A percentile compares a stretch with the other conserved stretches of the same genome.
phyloP scores from a whole-genome alignment of 2,797 vertebrate species.

The Muscicapa comitata region DNA sequence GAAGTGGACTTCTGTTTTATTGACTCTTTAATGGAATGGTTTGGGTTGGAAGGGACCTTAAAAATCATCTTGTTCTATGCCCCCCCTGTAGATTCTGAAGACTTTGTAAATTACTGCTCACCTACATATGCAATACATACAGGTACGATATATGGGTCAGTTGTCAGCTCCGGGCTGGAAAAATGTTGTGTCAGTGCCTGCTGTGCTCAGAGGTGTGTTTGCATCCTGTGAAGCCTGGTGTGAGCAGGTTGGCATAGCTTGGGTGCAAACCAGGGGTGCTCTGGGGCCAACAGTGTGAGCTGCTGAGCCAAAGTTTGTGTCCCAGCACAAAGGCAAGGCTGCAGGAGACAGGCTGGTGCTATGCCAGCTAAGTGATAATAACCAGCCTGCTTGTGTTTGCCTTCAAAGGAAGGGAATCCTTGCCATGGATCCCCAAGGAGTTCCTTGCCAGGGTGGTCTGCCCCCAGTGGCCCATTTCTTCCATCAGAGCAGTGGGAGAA shows the following conservation, averaged over 20 bases:
- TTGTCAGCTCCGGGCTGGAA: neutral
- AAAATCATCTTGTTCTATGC: neutral
- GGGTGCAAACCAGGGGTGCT: neutral
- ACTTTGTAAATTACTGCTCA: neutral
- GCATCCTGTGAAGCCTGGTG: neutral
- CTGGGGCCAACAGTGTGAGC: neutral
- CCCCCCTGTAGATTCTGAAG: neutral
- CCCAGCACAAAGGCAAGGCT: neutral
- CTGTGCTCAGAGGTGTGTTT: neutral
- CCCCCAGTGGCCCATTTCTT: neutral
- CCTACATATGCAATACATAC: rapidly evolving
- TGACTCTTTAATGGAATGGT: neutral
- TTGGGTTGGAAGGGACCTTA: neutral
- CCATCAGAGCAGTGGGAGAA: neutral
- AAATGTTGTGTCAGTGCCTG: neutral
- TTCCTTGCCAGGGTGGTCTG: neutral
- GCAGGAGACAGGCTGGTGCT: neutral
- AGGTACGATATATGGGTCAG: no score
- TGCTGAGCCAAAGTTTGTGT: rapidly evolving
- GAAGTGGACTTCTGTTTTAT: neutral
- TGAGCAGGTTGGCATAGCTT: neutral
- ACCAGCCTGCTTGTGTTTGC: rapidly evolving
- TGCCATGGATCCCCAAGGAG: neutral
- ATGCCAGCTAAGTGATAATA: rapidly evolving
- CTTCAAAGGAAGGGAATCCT: neutral